Percentiles rank a stretch among this genome's conserved stretches.
phyloP scores from a whole-genome alignment of 2,888 invertebrate genomes.

The Perithous albicinctus region DNA sequence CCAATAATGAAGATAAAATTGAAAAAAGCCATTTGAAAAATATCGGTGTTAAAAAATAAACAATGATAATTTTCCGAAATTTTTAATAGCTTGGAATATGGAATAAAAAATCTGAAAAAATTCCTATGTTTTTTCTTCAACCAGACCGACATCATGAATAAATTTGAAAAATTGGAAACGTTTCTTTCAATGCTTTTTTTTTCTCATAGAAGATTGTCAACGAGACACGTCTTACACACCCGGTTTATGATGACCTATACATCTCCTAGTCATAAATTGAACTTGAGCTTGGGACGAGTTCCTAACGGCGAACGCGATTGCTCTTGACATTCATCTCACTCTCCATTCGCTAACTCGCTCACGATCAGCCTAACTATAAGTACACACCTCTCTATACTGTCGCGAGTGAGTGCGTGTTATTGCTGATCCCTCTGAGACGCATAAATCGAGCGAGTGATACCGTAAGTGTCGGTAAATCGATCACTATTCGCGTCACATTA shows the following conservation, averaged over 20 bases:
- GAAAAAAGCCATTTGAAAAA: no score
- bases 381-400: not conserved
- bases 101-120: no score
- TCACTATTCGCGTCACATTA: slow-evolving; percentile 25
- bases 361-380: not conserved
- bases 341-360: slow-evolving; percentile 27
- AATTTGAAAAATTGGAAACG: slow-evolving; percentile 3
- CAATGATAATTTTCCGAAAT: no score
- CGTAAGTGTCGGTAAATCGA: slow-evolving; percentile 22
- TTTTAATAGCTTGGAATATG: no score
- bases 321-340: slow-evolving; percentile 49
- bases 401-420: not conserved
- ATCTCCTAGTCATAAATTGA: slow-evolving; percentile 2
- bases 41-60: no score
- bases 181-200: not conserved
- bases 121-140: no score
- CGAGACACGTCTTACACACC: slow-evolving; percentile 13
- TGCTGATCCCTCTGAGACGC: slow-evolving; percentile 2
- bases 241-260: slow-evolving; percentile 25
- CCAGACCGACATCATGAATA: no score
- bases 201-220: not conserved
- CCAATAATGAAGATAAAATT: no score
- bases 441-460: not conserved
- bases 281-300: slow-evolving; percentile 26
- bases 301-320: slow-evolving; percentile 13